phyloP scores from a whole-genome alignment of 2,888 invertebrate genomes.

The Leptopilina drosophilae region DNA sequence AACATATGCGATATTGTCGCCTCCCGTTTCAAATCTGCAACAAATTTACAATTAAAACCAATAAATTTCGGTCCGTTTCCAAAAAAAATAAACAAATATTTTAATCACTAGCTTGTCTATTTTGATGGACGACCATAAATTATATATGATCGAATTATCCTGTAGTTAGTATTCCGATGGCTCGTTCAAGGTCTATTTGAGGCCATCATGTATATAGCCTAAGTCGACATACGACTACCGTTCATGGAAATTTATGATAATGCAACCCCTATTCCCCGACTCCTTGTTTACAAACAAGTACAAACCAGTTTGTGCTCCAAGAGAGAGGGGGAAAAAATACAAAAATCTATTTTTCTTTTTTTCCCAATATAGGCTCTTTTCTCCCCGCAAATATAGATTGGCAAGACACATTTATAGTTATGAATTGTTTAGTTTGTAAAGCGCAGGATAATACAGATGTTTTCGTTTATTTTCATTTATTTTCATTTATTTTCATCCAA shows the following conservation, averaged over 20 bases:
- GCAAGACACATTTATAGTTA: not conserved
- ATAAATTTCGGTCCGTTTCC: not conserved
- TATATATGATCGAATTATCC: conserved; percentile 27
- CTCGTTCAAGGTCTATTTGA: conserved; percentile 10
- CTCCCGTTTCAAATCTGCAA: conserved; percentile 97
- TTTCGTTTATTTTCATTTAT: conserved; percentile 51
- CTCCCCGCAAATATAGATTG: not conserved
- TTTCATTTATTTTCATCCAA: too few species aligned
- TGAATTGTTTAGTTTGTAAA: too few species aligned
- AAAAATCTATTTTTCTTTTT: not conserved
- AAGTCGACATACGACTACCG: conserved; percentile 18
- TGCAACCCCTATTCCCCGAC: not conserved
- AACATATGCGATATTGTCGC: conserved; percentile 99
- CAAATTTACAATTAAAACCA: conserved; percentile 25
- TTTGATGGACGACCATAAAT: not conserved
- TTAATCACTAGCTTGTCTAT: not conserved
- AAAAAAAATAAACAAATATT: not conserved
- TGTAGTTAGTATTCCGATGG: not conserved
- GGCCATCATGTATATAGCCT: not conserved
- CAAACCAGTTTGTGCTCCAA: too few species aligned
- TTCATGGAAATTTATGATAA: conserved; percentile 30
- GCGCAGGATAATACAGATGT: not conserved
- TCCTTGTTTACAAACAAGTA: not conserved
- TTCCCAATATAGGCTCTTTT: not conserved
- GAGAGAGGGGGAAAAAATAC: not conserved